These are phyloP conservation scores for Oasisia sp. DNA, from an alignment of 2,888 invertebrate genomes.

Conservation along the genomic window DNA sequence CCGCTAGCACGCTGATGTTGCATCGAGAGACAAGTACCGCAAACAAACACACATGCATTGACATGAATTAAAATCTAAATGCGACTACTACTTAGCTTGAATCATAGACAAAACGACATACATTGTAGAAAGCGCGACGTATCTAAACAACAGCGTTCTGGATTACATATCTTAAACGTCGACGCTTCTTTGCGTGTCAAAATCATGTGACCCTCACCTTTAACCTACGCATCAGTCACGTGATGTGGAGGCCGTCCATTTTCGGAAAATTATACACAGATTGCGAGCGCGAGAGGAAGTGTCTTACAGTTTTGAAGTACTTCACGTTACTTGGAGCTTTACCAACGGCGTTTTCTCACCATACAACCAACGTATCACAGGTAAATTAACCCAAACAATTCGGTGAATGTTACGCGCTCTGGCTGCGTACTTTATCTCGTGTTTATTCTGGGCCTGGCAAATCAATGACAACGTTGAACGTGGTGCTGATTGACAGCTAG, in stretches of 20 bases:
- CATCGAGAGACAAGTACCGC: neutral
- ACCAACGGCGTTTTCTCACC: neutral
- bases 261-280: constrained; percentile 7
- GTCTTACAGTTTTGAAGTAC: neutral
- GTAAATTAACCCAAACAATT: neutral
- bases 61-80: neutral
- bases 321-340: neutral
- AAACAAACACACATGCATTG: neutral
- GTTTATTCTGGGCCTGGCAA: constrained; percentile 4
- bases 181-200: neutral
- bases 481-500: neutral
- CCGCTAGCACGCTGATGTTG: neutral
- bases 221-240: constrained; percentile 5
- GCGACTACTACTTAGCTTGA: neutral
- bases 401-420: neutral
- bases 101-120: neutral
- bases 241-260: neutral
- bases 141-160: neutral
- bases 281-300: neutral
- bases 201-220: constrained; percentile 7
- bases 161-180: neutral
- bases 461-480: neutral
- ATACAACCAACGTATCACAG: neutral
- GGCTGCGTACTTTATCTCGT: neutral
- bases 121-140: neutral